Percentiles rank a stretch among this genome's conserved stretches.
phyloP scores from a whole-genome alignment of 1,140 invertebrate species.

The Eupristina koningsbergeri region DNA sequence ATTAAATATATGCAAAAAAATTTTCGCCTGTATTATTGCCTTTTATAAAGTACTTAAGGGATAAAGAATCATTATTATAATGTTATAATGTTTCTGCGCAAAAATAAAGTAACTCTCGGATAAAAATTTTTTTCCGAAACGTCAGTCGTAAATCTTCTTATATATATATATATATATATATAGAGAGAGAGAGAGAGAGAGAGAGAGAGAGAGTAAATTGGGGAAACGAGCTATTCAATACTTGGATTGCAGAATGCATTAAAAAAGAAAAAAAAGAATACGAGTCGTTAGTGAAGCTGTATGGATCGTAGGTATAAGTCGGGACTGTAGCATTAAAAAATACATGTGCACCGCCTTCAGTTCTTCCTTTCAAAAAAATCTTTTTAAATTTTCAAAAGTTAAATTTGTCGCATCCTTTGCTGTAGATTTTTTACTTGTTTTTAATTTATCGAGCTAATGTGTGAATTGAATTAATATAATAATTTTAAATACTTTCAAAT shows the following conservation, averaged over 20 bases:
- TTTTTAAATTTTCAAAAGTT: background rate
- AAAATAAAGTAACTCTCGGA: background rate
- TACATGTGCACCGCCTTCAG: constrained; percentile 30
- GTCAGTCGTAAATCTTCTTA: constrained; percentile 23
- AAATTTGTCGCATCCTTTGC: constrained; percentile 22
- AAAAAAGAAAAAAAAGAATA: constrained; percentile 25
- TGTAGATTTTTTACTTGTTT: too few relatives aligned
- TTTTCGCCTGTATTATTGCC: background rate
- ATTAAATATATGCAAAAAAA: too few relatives aligned
- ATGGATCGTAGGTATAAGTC: constrained; percentile 42
- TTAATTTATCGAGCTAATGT: too few relatives aligned
- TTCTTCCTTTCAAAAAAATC: constrained; percentile 32
- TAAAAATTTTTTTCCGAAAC: constrained; percentile 30
- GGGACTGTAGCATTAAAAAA: constrained; percentile 24
- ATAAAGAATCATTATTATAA: constrained; percentile 15
- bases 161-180: too few relatives aligned
- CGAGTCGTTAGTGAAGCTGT: constrained; percentile 23
- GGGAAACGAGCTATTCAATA: constrained; percentile 40
- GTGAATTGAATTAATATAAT: too few relatives aligned
- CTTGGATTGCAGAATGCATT: constrained; percentile 8
- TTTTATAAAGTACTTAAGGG: background rate
- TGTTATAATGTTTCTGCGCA: background rate
- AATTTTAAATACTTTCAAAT: too few relatives aligned
- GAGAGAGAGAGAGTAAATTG: constrained; percentile 17
- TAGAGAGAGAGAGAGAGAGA: constrained; percentile 7